Evolutionary conservation across 2,888 invertebrate genomes (phyloP).

Genomic region (Isotomurus palustris): DNA sequence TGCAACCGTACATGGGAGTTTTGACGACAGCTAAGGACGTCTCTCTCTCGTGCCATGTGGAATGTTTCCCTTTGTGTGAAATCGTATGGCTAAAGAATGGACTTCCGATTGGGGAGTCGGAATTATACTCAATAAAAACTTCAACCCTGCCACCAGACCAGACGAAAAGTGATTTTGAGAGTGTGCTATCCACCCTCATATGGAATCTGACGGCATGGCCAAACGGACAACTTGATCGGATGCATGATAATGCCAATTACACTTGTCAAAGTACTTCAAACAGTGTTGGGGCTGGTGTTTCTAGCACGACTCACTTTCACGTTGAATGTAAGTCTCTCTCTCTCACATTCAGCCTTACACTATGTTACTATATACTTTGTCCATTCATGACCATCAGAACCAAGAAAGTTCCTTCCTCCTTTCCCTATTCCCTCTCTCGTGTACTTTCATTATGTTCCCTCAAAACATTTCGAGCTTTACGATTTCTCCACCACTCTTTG

Average conservation of each 20-base stretch:
- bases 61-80: constrained; percentile 75
- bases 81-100: constrained; percentile 81
- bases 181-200: constrained; percentile 77
- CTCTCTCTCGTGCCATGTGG: constrained; percentile 76
- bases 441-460: no score
- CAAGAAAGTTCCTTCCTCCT: no score
- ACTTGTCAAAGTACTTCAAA: constrained; percentile 76
- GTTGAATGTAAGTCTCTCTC: constrained; percentile 73
- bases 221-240: constrained; percentile 67
- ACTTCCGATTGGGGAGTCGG: constrained; percentile 57
- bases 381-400: no score
- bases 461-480: no score
- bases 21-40: constrained; percentile 60
- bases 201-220: constrained; percentile 87
- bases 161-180: constrained; percentile 80
- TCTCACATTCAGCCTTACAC: background rate
- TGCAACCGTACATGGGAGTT: constrained; percentile 65
- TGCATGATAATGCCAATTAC: constrained; percentile 73
- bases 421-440: no score
- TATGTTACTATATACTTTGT: no score
- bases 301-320: constrained; percentile 76
- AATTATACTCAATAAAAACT: constrained; percentile 63
- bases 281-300: constrained; percentile 72
- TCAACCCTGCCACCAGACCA: constrained; percentile 66
- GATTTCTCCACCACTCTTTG: no score